These are phyloP conservation scores for Gallinago undulata DNA, from an alignment of 2,113 vertebrate species.

Conservation along the genomic window DNA sequence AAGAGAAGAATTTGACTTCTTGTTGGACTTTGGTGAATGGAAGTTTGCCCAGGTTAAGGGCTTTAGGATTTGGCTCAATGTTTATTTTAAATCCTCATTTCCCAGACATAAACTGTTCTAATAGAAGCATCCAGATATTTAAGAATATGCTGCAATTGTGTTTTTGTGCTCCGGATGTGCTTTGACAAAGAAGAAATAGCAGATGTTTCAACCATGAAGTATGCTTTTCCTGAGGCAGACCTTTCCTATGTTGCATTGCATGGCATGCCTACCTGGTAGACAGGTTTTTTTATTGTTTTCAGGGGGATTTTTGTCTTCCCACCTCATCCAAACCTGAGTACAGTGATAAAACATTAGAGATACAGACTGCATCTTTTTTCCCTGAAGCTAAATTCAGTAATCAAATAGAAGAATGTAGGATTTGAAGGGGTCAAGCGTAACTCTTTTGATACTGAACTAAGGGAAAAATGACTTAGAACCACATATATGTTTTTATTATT, in stretches of 20 bases:
- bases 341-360: not conserved
- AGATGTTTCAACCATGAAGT: not conserved
- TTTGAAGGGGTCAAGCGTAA: not conserved
- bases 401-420: not conserved
- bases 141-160: conserved; percentile 25
- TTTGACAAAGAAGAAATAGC: not conserved
- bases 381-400: not conserved
- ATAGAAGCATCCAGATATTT: conserved; percentile 43
- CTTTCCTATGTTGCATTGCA: not conserved
- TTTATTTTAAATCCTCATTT: conserved; percentile 55
- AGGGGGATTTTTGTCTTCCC: not conserved
- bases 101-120: conserved; percentile 36
- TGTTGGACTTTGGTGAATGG: conserved; percentile 29
- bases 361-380: not conserved
- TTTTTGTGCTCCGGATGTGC: conserved; percentile 10
- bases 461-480: not conserved
- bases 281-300: not conserved
- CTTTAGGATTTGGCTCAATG: conserved; percentile 30
- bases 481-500: not conserved
- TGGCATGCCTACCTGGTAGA: not conserved
- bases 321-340: not conserved
- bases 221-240: not conserved
- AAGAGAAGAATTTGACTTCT: conserved; percentile 24
- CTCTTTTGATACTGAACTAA: not conserved
- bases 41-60: conserved; percentile 41